A percentile compares a stretch with the other conserved stretches of the same genome.
phyloP scores from a whole-genome alignment of 2,113 vertebrate species.

The Oreochromis aureus region DNA sequence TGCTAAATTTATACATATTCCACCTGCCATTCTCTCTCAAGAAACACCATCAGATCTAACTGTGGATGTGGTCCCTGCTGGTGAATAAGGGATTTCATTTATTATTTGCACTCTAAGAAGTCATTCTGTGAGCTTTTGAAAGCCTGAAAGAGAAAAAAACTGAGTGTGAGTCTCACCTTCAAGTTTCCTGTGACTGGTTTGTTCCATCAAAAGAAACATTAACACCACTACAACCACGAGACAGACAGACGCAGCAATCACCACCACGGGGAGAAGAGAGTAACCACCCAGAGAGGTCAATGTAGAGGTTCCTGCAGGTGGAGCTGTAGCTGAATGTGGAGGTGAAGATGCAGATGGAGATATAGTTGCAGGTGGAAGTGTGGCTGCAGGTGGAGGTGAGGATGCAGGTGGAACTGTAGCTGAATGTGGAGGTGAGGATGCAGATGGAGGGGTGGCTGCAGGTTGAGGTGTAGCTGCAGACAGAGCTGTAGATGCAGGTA shows the following conservation, averaged over 20 bases:
- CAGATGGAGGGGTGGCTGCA: no score
- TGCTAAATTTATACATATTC: neutral
- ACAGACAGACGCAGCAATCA: neutral
- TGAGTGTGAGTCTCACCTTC: neutral
- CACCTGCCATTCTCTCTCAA: neutral
- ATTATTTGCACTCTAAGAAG: neutral
- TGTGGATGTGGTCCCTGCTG: neutral
- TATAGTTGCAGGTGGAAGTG: no score
- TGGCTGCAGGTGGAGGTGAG: neutral
- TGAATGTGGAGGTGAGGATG: no score
- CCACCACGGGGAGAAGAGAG: neutral
- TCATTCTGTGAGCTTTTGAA: neutral
- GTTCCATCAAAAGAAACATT: neutral
- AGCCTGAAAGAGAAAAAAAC: neutral
- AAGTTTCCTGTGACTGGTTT: neutral
- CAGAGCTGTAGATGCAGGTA: no score
- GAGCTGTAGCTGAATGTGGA: accelerated
- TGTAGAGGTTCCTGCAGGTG: neutral
- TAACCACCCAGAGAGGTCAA: neutral
- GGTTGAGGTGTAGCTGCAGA: no score
- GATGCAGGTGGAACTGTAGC: no score
- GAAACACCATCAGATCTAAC: neutral
- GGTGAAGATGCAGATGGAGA: no score
- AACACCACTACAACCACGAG: neutral
- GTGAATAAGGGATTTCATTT: accelerated